Conservation (phyloP, 2,888 invertebrate species). For the Acrobasis suavella region DNA sequence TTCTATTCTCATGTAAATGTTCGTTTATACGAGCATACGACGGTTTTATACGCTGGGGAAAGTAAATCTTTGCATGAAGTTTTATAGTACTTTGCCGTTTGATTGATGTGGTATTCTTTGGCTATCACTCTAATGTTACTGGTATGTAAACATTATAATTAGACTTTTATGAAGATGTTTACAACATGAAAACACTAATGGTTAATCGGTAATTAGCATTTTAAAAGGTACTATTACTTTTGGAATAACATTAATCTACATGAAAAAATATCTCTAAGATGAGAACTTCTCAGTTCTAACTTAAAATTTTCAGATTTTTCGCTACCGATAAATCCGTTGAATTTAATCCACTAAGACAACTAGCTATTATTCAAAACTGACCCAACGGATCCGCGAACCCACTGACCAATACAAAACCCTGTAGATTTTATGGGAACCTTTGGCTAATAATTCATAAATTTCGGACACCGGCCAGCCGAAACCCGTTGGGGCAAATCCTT, state of each 20-base stretch:
- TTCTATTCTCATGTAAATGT: constrained; percentile 35
- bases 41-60: constrained; percentile 12
- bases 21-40: constrained; percentile 17
- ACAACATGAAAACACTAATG: no score
- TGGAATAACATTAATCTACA: no score
- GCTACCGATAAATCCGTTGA: background rate
- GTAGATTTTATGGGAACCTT: constrained; percentile 71
- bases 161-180: background rate
- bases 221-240: no score
- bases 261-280: no score
- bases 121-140: constrained; percentile 5
- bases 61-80: constrained; percentile 10
- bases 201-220: background rate
- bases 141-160: background rate
- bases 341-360: constrained; percentile 1
- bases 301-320: background rate
- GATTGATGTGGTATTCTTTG: constrained; percentile 4
- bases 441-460: constrained; percentile 76
- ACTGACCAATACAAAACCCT: constrained; percentile 27
- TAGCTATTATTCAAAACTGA: constrained; percentile 33
- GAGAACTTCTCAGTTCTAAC: background rate
- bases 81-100: constrained; percentile 4
- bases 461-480: constrained; percentile 60
- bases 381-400: constrained; percentile 32
- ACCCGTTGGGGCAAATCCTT: constrained; percentile 68